Evolutionary conservation across 1,140 invertebrate genomes (phyloP).

Genomic region (Leguminivora glycinivorella): DNA sequence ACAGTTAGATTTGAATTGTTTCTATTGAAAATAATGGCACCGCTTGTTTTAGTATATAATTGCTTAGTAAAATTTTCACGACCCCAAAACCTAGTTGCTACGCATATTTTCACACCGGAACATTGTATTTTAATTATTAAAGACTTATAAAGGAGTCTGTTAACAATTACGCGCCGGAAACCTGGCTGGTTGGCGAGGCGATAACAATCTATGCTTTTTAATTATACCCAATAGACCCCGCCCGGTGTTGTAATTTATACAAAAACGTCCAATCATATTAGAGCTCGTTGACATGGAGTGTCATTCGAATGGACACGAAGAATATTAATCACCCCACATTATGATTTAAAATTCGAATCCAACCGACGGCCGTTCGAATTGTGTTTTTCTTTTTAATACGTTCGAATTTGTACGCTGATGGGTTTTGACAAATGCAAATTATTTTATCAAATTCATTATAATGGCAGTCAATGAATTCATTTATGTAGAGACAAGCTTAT

Average conservation of each 20-base stretch:
- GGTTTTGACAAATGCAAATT: conserved; percentile 26
- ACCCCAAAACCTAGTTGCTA: conserved; percentile 36
- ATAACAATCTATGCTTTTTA: conserved; percentile 74
- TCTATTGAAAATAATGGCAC: neutral
- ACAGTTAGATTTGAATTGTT: neutral
- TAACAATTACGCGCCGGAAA: conserved; percentile 67
- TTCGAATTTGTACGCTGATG: conserved; percentile 7
- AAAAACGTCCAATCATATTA: conserved; percentile 74
- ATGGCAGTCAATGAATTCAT: neutral
- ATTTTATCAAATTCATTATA: conserved; percentile 14
- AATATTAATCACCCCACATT: conserved; percentile 64
- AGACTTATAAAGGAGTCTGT: conserved; percentile 32
- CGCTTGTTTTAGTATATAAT: conserved; percentile 12
- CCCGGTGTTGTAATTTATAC: conserved; percentile 66
- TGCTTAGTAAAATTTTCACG: conserved; percentile 14
- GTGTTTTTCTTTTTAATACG: conserved; percentile 39
- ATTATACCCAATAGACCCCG: conserved; percentile 67
- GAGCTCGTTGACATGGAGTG: conserved; percentile 57
- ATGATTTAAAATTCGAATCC: conserved; percentile 53
- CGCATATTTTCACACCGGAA: conserved; percentile 49
- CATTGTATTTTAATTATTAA: conserved; percentile 58
- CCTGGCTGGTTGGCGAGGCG: conserved; percentile 60
- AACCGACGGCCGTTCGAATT: conserved; percentile 32
- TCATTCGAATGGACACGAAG: conserved; percentile 49
- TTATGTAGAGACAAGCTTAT: neutral